Conservation (phyloP, 2,797 vertebrate species). For the Malacoraja senta region DNA sequence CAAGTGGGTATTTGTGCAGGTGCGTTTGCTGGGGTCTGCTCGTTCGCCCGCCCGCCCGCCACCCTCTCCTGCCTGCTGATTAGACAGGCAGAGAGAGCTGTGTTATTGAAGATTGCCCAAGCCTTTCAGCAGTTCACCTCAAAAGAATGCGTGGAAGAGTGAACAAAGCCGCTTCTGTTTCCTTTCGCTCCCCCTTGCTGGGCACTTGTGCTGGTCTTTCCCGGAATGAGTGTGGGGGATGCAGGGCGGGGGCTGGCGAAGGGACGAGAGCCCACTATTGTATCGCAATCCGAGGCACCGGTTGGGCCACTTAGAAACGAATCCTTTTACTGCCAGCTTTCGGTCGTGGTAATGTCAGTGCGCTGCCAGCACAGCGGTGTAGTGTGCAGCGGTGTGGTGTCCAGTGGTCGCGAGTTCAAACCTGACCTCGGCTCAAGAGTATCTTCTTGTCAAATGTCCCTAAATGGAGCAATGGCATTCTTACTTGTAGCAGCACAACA, state of each 20-base stretch:
- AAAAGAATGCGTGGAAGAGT: constrained; percentile 69
- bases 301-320: constrained; percentile 50
- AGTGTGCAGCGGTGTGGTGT: too few species aligned
- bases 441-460: too few species aligned
- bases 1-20: neutral
- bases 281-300: constrained; percentile 69
- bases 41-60: neutral
- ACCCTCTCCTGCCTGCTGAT: constrained; percentile 44
- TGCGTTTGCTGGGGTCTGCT: neutral
- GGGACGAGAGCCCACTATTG: constrained; percentile 70
- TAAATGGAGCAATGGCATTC: too few species aligned
- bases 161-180: constrained; percentile 95
- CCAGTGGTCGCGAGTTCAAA: too few species aligned
- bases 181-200: constrained; percentile 78
- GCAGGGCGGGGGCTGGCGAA: constrained; percentile 44
- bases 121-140: constrained; percentile 75
- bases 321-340: constrained; percentile 55
- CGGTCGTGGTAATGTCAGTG: constrained; percentile 50
- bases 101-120: constrained; percentile 53
- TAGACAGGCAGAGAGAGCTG: constrained; percentile 47
- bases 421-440: too few species aligned
- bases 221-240: constrained; percentile 52
- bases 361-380: too few species aligned
- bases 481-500: too few species aligned
- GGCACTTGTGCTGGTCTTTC: constrained; percentile 81